Percentiles rank a stretch among this genome's conserved stretches.
Conservation (phyloP, 2,888 invertebrate species). For the Phortica okadai region DNA sequence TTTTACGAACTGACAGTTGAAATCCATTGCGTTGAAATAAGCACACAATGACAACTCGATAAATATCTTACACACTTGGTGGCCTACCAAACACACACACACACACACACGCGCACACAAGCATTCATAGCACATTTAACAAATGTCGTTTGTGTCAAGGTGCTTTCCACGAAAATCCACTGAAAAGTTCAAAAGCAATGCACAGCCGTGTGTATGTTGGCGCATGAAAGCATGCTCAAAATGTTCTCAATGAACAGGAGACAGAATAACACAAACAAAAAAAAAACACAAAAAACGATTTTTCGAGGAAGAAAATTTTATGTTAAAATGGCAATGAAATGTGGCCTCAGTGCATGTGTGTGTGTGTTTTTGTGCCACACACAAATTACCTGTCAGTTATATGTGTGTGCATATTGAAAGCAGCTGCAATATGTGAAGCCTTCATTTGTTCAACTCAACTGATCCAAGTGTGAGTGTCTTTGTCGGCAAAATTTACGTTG, state of each 20-base stretch:
- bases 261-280: no score
- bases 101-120: not conserved
- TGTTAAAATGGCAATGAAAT: not conserved
- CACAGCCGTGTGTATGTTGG: not conserved
- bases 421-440: not conserved
- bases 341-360: not conserved
- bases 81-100: not conserved
- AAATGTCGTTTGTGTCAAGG: not conserved
- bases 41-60: conserved; percentile 24
- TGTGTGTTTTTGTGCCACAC: not conserved
- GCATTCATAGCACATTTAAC: not conserved
- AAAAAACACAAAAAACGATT: no score
- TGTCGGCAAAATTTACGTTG: no score
- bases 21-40: not conserved
- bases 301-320: not conserved
- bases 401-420: not conserved
- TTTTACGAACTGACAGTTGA: no score
- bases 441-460: not conserved
- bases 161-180: not conserved
- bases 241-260: not conserved
- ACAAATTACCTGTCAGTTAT: conserved; percentile 27
- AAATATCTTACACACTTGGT: not conserved
- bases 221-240: not conserved
- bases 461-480: no score
- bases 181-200: conserved; percentile 10